Base-by-base conservation (phyloP, 2,888 invertebrate species). In the Chloroclysta siterata region DNA sequence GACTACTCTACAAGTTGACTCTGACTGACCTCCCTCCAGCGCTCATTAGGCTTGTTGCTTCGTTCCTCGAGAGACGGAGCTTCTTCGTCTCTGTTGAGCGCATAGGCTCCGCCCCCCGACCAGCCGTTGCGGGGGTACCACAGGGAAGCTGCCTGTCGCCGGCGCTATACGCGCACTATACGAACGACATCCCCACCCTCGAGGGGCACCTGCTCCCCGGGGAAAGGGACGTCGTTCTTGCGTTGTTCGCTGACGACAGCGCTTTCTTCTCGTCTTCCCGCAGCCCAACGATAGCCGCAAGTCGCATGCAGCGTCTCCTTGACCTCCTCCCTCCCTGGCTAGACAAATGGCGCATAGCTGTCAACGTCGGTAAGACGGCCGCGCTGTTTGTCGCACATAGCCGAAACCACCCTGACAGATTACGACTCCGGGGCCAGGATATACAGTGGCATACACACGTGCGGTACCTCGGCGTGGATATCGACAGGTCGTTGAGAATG, bases 1-100 rank as follows among this genome's bases (percentile, higher is more conserved):
- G 80, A 4, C 72, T 81, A 3, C 10, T 78, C 0, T 71, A 59
- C 60, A 80, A 79, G 42, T 53, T 78, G 3, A 29, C 53, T 14
- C 1, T 39, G 36, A 39, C 36, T 11, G 36, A 39, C 36, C 11
- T 39, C 4, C 36, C 36, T 39, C 36, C 36, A 10, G 36, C 36
- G 36, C 36, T 39, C 36, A 39, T 11, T 3, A 10, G 36, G 8
- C 42, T 42, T 14, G 42, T 42, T 1, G 42, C 42, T 42, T 42
- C 41, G 7, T 53, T 42, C 22, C 55, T 55, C 0, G 4, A 5
- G n/a, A 28, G n/a, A 0, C 39, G 56, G 13, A 50, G 6, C 0
- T 50, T 57, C 41, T 28, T 14, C 14, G 56, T 50, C 0, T 10
- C 41, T 0, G 56, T 50, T 0, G 56, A 50, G 13, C 55, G 48